Conservation (phyloP, 2,888 invertebrate species). For the Leptopilina syphax region DNA sequence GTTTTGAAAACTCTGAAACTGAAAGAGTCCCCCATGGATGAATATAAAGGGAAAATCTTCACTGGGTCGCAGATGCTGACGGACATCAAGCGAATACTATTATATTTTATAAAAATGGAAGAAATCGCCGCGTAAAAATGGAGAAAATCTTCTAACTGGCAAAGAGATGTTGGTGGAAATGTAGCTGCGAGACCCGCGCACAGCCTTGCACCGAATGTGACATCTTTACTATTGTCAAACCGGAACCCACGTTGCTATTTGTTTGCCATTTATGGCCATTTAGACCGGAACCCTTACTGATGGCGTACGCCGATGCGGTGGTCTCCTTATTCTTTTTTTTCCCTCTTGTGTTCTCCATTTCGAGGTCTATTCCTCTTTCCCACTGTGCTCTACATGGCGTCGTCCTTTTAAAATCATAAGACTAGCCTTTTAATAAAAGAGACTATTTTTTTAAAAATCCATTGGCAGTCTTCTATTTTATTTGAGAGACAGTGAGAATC, state of each 20-base stretch:
- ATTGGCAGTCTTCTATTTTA: neutral
- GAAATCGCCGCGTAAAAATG: conserved; percentile 52
- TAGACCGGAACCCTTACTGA: conserved; percentile 61
- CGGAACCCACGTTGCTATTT: conserved; percentile 64
- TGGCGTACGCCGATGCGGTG: conserved; percentile 58
- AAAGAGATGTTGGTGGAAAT: neutral
- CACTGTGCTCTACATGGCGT: conserved; percentile 14
- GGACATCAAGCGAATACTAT: conserved; percentile 41
- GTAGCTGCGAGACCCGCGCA: too few species aligned
- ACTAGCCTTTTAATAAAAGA: neutral
- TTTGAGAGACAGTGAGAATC: too few species aligned
- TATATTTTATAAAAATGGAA: conserved; percentile 30
- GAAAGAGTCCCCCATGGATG: conserved; percentile 17
- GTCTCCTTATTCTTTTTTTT: conserved; percentile 44
- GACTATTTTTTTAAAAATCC: neutral
- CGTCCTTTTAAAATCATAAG: conserved; percentile 2
- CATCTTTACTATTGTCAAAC: conserved; percentile 64
- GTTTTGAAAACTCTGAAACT: neutral
- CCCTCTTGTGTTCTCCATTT: conserved; percentile 42
- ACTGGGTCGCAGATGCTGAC: conserved; percentile 26
- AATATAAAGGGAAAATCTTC: neutral
- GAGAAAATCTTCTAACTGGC: conserved; percentile 46
- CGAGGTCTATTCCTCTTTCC: conserved; percentile 39
- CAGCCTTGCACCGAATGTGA: conserved; percentile 54
- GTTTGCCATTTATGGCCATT: conserved; percentile 69